A percentile compares a stretch with the other conserved stretches of the same genome.
These are phyloP conservation scores for Loris lydekkerianus DNA, from an alignment of 2,797 vertebrate genomes.

Conservation along the genomic window DNA sequence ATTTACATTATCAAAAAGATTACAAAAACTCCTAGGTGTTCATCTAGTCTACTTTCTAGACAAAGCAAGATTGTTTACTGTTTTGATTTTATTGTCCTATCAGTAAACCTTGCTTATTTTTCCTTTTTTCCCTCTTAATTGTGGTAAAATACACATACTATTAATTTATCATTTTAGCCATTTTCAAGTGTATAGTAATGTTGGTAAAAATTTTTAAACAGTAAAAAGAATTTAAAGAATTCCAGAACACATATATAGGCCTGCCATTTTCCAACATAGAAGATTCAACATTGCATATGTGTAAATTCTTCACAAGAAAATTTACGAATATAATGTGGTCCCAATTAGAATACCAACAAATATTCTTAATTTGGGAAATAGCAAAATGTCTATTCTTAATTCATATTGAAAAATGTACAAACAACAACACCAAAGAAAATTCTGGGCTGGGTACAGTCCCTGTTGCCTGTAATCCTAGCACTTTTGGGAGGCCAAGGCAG, in stretches of 20 bases:
- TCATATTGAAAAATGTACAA: conserved; percentile 25
- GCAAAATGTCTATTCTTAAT: conserved; percentile 7
- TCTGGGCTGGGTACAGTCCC: not conserved
- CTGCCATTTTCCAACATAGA: not conserved
- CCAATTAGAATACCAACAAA: not conserved
- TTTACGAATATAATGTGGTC: not conserved
- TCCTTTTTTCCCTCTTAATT: not conserved
- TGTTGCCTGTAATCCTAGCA: too few species aligned
- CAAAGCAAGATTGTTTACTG: not conserved
- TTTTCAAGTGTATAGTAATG: not conserved
- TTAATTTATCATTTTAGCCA: not conserved
- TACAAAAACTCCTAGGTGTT: not conserved
- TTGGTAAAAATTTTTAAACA: conserved; percentile 18
- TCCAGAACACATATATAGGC: not conserved
- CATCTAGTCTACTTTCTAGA: not conserved
- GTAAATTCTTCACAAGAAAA: conserved; percentile 19
- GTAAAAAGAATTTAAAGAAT: not conserved
- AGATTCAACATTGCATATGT: not conserved
- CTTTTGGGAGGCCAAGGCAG: too few species aligned
- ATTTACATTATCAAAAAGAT: not conserved
- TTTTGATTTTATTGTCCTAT: not conserved
- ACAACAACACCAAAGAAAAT: not conserved
- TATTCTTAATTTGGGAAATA: conserved; percentile 16
- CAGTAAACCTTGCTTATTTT: not conserved
- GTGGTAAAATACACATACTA: not conserved